phyloP scores from a whole-genome alignment of 2,797 vertebrate genomes.

The Pterois miles region DNA sequence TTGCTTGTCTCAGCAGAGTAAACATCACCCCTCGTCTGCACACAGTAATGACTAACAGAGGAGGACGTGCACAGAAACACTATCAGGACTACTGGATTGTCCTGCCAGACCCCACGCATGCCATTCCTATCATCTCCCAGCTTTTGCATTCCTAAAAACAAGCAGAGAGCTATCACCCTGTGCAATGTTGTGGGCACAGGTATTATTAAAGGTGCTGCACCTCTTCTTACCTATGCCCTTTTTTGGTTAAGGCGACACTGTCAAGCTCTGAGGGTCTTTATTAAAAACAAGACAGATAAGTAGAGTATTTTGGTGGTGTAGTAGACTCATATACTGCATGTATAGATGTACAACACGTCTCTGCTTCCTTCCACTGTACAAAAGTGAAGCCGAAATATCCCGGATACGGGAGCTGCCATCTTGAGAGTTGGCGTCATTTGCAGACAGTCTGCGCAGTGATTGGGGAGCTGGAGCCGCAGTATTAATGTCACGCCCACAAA shows the following conservation, averaged over 20 bases:
- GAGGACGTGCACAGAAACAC: conserved; percentile 80
- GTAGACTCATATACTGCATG: not conserved
- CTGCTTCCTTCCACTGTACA: not conserved
- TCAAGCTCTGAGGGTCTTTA: conserved; percentile 31
- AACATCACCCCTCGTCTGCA: conserved; percentile 83
- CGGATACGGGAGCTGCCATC: no score
- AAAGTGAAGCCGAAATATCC: no score
- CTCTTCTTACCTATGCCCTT: conserved; percentile 53
- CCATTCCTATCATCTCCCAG: conserved; percentile 61
- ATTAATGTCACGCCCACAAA: not conserved
- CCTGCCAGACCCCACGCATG: conserved; percentile 67
- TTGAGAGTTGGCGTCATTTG: not conserved
- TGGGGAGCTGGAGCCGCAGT: not conserved
- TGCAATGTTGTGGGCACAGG: conserved; percentile 14
- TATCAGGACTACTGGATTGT: conserved; percentile 74
- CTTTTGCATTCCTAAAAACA: conserved; percentile 58
- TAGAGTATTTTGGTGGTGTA: conserved; percentile 27
- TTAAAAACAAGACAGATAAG: conserved; percentile 45
- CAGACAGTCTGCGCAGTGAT: not conserved
- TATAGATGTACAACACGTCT: not conserved
- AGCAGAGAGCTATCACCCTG: conserved; percentile 31
- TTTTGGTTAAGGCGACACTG: conserved; percentile 58
- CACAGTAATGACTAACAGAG: conserved; percentile 84
- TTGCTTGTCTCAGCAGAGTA: conserved; percentile 87
- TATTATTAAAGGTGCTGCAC: conserved; percentile 56